Percentiles rank a stretch among this genome's conserved stretches.
Evolutionary conservation across 1,140 invertebrate species (phyloP).

Genomic region (Berghia stephanieae): DNA sequence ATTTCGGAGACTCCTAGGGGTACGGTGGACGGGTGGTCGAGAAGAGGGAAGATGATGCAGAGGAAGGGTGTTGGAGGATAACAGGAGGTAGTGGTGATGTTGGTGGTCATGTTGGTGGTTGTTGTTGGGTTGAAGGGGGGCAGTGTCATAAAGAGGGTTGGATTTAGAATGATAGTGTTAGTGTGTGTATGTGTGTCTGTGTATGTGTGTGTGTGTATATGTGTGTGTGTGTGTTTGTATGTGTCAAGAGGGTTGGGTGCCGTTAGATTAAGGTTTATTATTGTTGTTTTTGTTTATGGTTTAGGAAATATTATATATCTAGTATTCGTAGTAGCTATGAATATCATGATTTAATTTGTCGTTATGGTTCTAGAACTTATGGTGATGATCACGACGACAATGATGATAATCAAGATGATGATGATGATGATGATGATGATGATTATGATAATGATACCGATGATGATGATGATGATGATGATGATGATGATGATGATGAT

Average conservation of each 20-base stretch:
- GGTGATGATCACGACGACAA: not conserved
- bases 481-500: conserved; percentile 18
- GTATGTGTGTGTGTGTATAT: not conserved
- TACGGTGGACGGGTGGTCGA: not conserved
- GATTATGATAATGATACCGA: conserved; percentile 31
- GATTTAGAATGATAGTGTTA: not conserved
- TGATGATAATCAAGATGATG: conserved; percentile 20
- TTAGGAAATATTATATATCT: no score
- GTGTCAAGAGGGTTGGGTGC: not conserved
- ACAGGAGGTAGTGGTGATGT: not conserved
- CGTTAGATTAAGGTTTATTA: not conserved
- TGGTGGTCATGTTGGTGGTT: conserved; percentile 15
- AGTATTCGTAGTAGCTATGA: not conserved
- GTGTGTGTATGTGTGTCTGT: no score
- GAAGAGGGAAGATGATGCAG: not conserved
- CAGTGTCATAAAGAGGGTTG: not conserved
- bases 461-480: conserved; percentile 23
- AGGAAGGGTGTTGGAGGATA: not conserved
- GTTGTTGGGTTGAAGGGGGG: not conserved
- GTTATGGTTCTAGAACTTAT: not conserved
- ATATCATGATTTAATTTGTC: not conserved
- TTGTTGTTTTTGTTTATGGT: not conserved
- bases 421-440: conserved; percentile 16
- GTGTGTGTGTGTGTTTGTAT: conserved; percentile 12
- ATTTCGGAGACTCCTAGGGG: conserved; percentile 32